These are phyloP conservation scores for Aphis craccivora DNA, from an alignment of 1,140 invertebrate species.

Conservation along the genomic window DNA sequence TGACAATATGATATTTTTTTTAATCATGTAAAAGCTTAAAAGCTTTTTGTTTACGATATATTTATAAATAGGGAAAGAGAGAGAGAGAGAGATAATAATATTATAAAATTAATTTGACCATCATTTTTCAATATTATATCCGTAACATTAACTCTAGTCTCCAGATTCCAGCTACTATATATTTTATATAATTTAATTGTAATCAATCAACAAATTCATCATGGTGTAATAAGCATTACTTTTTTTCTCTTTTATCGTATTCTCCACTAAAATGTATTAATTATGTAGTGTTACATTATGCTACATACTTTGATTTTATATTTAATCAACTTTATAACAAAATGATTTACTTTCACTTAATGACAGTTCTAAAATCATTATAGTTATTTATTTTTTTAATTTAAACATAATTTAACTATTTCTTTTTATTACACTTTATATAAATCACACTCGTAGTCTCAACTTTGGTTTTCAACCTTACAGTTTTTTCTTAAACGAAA, in stretches of 20 bases:
- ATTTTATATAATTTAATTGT: neutral
- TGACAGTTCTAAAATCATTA: neutral
- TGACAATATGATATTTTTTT: neutral
- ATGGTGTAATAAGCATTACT: neutral
- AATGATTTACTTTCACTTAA: neutral
- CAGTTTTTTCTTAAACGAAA: neutral
- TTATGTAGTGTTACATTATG: too few relatives aligned
- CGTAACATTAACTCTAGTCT: neutral
- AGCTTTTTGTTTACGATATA: neutral
- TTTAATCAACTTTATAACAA: neutral
- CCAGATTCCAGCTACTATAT: neutral
- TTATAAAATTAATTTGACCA: neutral
- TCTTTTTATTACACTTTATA: neutral
- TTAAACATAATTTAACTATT: neutral
- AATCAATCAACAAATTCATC: neutral
- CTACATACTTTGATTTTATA: neutral
- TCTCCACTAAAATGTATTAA: neutral
- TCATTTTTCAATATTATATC: constrained; percentile 1
- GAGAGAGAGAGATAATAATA: neutral
- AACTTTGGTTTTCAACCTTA: neutral
- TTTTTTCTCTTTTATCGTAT: neutral
- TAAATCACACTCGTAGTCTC: neutral
- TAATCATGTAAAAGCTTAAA: constrained; percentile 8
- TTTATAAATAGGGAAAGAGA: neutral
- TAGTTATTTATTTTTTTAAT: neutral